Conservation (phyloP, 2,797 vertebrate species). For the Malurus splendens region DNA sequence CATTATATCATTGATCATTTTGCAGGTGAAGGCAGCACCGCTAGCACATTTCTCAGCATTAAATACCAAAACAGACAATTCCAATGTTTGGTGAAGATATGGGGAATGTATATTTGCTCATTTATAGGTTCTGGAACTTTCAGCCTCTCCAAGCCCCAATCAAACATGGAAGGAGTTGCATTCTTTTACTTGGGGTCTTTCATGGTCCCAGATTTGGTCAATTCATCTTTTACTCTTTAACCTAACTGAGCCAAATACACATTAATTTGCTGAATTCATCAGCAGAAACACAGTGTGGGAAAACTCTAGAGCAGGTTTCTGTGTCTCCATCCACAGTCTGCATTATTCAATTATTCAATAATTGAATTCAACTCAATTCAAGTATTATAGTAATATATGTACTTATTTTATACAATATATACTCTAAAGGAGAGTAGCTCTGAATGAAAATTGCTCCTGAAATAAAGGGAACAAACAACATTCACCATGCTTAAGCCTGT, state of each 20-base stretch:
- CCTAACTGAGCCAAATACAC: neutral
- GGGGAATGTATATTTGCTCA: neutral
- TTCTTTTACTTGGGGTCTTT: neutral
- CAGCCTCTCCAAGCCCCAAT: neutral
- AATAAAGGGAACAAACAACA: neutral
- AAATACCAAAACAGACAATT: neutral
- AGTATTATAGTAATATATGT: neutral
- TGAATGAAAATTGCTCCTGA: neutral
- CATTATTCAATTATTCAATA: neutral
- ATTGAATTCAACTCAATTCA: no score
- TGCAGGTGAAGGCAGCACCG: neutral
- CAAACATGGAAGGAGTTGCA: neutral
- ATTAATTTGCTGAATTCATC: neutral
- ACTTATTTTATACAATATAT: neutral
- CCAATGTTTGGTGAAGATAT: neutral
- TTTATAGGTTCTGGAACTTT: neutral
- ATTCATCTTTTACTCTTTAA: neutral
- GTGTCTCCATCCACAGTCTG: neutral
- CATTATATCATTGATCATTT: accelerated
- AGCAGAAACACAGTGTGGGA: neutral
- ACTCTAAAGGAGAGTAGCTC: neutral
- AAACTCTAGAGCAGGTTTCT: neutral
- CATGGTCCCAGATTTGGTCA: neutral
- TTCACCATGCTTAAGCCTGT: neutral
- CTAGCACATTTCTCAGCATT: neutral